Evolutionary conservation across 2,888 invertebrate genomes (phyloP), one percentile per base, ranked within the genome.

Genomic region (Euspilapteryx auroguttella): DNA sequence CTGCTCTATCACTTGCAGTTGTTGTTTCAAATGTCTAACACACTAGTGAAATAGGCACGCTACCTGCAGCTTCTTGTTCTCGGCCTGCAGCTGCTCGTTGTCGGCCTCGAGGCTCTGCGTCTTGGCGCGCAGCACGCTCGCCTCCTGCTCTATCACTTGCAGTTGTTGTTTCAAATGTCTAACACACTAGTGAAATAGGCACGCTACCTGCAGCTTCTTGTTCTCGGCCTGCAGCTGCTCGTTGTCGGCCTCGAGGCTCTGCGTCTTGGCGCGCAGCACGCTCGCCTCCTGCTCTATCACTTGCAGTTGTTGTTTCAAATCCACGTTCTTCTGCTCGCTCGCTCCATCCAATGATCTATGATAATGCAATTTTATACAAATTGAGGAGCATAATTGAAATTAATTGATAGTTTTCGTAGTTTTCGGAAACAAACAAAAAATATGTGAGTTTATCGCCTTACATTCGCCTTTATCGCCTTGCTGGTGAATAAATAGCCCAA

Each of bases 91-190:
- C 55, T 85, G 86, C 37, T 90, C 89, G 47, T 89, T 89, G 47
- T 91, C 89, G 20, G 63, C 63, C 62, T 90, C 89, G 13, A 90
- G 55, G 17, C 73, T 78, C 46, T 83, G 81, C 11, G 83, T 80
- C 59, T 86, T 88, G 14, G 79, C 71, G 37, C 87, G 71, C 28
- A 89, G 61, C 27, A 86, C 80, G 29, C 73, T 73, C 2, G 85
- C 85, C 62, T 90, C 90, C 56, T 88, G 86, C 54, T 89, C 89
- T 29, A 88, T 82, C 1, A 86, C 78, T 62, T 87, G 86, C 24
- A 90, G 63, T 54, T 90, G 89, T 30, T 86, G 66, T 53, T 85
- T 86, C 25, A 86, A n/a, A n/a, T n/a, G n/a, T n/a, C n/a, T n/a
- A n/a, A n/a, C n/a, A n/a, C n/a, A n/a, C n/a, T n/a, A n/a, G n/a